These are phyloP conservation scores for Keiferia lycopersicella DNA, from an alignment of 2,888 invertebrate genomes.

Conservation along the genomic window DNA sequence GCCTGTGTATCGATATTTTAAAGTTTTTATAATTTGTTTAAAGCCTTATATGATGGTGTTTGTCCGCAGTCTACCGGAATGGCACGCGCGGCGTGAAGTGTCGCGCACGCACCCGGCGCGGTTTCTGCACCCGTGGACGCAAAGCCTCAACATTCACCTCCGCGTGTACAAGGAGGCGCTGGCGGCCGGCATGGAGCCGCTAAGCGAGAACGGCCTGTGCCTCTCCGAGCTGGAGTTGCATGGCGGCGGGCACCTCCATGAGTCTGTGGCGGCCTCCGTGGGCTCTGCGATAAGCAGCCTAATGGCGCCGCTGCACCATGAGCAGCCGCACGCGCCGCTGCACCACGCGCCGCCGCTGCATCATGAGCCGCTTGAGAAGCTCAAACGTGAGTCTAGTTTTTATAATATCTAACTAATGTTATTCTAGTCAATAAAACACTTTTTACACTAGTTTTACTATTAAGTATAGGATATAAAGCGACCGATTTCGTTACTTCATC, in stretches of 20 bases:
- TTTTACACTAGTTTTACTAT: too few relatives aligned
- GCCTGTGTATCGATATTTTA: too few relatives aligned
- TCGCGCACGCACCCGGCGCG: slow-evolving; percentile 2
- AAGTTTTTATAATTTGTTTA: neutral
- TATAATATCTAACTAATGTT: slow-evolving; percentile 48
- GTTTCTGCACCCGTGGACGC: slow-evolving; percentile 38
- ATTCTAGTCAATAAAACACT: too few relatives aligned
- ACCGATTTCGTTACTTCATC: too few relatives aligned
- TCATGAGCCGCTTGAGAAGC: slow-evolving; percentile 88
- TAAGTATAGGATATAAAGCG: too few relatives aligned
- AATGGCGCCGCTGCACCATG: slow-evolving; percentile 79
- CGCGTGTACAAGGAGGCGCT: slow-evolving; percentile 81
- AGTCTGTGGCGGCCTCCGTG: slow-evolving; percentile 77
- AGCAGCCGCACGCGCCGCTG: slow-evolving; percentile 81
- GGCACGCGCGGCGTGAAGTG: slow-evolving; percentile 27
- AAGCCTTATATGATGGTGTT: neutral
- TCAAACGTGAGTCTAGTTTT: slow-evolving; percentile 85
- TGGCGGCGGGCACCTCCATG: slow-evolving; percentile 74
- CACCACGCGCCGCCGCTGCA: slow-evolving; percentile 82
- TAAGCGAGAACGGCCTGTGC: slow-evolving; percentile 86
- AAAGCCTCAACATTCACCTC: slow-evolving; percentile 77
- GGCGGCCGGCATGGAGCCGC: slow-evolving; percentile 86
- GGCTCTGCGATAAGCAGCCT: slow-evolving; percentile 79
- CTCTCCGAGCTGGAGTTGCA: slow-evolving; percentile 86
- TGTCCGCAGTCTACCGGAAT: slow-evolving; percentile 16